Conservation (phyloP, 2,888 invertebrate genomes). For the Epistrophe grossulariae region DNA sequence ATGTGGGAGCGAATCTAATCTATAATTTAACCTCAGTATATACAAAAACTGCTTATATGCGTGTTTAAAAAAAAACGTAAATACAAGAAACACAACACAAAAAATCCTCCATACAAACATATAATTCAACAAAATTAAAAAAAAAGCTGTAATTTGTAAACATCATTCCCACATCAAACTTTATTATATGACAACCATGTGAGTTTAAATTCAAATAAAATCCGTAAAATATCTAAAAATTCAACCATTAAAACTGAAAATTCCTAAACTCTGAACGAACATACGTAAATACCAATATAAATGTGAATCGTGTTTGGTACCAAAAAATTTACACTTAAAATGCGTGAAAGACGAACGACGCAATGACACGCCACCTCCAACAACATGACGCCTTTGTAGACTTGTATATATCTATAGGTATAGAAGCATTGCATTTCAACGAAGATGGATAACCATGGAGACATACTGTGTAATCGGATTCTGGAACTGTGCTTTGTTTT, state of each 20-base stretch:
- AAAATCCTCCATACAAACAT: conserved; percentile 33
- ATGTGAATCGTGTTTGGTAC: conserved; percentile 54
- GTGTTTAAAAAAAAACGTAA: not conserved
- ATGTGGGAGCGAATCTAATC: conserved; percentile 50
- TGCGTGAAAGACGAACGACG: conserved; percentile 73
- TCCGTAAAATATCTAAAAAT: conserved; percentile 22
- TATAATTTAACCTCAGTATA: conserved; percentile 31
- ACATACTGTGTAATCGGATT: conserved; percentile 74
- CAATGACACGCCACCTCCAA: conserved; percentile 72
- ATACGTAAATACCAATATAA: not conserved
- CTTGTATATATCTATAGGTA: not conserved
- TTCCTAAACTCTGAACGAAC: conserved; percentile 5
- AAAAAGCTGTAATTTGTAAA: conserved; percentile 70
- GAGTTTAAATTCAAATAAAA: conserved; percentile 38
- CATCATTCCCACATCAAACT: conserved; percentile 69
- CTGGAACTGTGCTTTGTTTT: conserved; percentile 74
- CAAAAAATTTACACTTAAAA: conserved; percentile 64
- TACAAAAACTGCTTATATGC: conserved; percentile 52
- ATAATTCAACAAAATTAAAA: not conserved
- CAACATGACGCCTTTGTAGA: conserved; percentile 50
- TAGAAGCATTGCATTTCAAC: conserved; percentile 6
- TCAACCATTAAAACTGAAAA: conserved; percentile 30
- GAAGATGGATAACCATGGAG: conserved; percentile 74
- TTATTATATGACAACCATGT: conserved; percentile 67
- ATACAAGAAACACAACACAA: conserved; percentile 18